A percentile compares a stretch with the other conserved stretches of the same genome.
Conservation (phyloP, 2,113 vertebrate species). For the Cynocephalus volans region DNA sequence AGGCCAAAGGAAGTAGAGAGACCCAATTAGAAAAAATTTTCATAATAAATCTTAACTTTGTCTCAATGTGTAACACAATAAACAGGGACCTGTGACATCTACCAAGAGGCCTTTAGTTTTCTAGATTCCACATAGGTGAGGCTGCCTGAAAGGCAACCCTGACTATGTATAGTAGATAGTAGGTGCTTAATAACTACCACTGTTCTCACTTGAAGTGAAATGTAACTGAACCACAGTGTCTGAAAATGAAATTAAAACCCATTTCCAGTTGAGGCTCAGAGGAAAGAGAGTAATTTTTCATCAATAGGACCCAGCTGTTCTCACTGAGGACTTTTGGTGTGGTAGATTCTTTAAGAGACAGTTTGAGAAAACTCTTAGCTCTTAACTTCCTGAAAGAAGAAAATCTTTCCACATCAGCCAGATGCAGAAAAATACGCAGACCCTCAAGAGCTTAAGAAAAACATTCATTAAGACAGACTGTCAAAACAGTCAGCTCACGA, state of each 20-base stretch:
- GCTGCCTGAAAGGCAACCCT: neutral
- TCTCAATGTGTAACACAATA: neutral
- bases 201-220: neutral
- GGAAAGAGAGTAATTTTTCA: constrained; percentile 50
- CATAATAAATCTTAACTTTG: constrained; percentile 45
- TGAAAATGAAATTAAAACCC: neutral
- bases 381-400: constrained; percentile 51
- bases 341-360: constrained; percentile 2
- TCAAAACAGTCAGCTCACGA: constrained; percentile 78
- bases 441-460: constrained; percentile 75
- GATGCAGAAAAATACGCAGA: constrained; percentile 75
- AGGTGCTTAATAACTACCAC: neutral
- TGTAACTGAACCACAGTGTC: neutral
- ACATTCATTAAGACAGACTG: constrained; percentile 73
- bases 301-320: neutral
- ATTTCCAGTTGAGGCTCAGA: constrained; percentile 35
- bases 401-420: constrained; percentile 28
- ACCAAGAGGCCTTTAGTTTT: neutral
- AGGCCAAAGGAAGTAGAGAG: neutral
- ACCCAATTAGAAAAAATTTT: neutral
- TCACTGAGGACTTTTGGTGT: neutral
- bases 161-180: neutral
- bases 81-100: constrained; percentile 18
- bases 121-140: neutral
- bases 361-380: constrained; percentile 44